A percentile compares a stretch with the other conserved stretches of the same genome.
Conservation (phyloP, 2,113 vertebrate species). For the Perca schrenkii region DNA sequence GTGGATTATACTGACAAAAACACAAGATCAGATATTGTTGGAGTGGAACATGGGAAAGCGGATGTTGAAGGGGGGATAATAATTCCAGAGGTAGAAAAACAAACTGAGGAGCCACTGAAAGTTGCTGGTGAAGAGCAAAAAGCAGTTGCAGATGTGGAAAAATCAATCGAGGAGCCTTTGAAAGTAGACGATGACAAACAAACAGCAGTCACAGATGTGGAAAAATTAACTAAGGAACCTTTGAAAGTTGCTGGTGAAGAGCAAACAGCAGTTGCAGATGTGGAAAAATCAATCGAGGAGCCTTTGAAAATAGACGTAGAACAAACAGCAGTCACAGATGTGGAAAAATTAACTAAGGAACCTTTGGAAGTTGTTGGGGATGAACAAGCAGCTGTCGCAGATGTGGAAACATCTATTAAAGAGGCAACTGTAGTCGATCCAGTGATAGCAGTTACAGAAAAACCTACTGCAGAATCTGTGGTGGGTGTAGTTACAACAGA, state of each 20-base stretch:
- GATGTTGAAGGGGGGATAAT: constrained; percentile 8
- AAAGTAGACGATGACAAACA: constrained; percentile 10
- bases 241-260: background rate
- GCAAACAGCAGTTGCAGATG: constrained; percentile 1
- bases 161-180: constrained; percentile 5
- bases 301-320: background rate
- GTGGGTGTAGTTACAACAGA: constrained; percentile 14
- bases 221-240: constrained; percentile 22
- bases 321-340: background rate
- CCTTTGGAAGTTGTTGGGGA: background rate
- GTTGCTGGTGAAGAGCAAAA: constrained; percentile 6
- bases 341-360: constrained; percentile 18
- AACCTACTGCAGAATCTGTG: constrained; percentile 8
- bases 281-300: constrained; percentile 2
- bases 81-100: constrained; percentile 23
- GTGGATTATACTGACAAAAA: constrained; percentile 6
- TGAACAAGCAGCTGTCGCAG: background rate
- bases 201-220: background rate
- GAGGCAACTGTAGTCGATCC: constrained; percentile 28
- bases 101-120: constrained; percentile 18
- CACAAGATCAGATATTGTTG: background rate
- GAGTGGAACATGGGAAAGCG: background rate
- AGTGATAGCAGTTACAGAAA: constrained; percentile 27
- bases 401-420: constrained; percentile 26
- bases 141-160: background rate